Conservation (phyloP, 2,797 vertebrate genomes). For the Pterois miles region DNA sequence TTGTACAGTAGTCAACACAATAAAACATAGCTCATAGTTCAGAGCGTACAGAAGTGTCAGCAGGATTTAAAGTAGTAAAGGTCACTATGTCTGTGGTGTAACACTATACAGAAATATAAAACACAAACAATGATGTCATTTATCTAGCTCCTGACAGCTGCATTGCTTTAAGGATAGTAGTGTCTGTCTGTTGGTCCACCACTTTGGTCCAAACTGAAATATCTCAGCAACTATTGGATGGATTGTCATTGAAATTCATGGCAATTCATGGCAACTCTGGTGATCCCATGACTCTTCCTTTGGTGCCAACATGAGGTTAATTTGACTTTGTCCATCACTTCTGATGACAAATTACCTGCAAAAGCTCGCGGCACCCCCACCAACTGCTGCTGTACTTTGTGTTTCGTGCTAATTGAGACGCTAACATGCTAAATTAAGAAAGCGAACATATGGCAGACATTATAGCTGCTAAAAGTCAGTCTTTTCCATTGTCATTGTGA, state of each 20-base stretch:
- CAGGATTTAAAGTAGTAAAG: slow-evolving; percentile 2
- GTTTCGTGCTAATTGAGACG: not conserved
- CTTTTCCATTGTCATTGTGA: not conserved
- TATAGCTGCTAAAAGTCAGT: not conserved
- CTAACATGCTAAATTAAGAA: not conserved
- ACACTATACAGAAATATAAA: not conserved
- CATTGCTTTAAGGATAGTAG: not conserved
- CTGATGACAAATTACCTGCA: not conserved
- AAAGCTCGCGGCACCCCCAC: not conserved
- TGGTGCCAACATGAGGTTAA: not conserved
- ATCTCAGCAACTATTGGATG: not conserved
- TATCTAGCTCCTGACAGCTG: not conserved
- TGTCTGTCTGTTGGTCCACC: not conserved
- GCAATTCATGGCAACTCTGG: fast-evolving
- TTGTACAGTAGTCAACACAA: not conserved
- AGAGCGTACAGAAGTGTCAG: not conserved
- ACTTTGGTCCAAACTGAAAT: not conserved
- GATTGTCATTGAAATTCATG: not conserved
- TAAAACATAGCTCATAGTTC: not conserved
- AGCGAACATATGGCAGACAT: not conserved
- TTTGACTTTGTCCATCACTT: not conserved
- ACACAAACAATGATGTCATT: not conserved
- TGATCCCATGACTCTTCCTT: not conserved
- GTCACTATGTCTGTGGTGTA: not conserved
- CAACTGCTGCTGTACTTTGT: not conserved